Evolutionary conservation across 2,113 vertebrate species (phyloP), one percentile per base, ranked within the genome.

Genomic region (Dasyornis broadbenti): DNA sequence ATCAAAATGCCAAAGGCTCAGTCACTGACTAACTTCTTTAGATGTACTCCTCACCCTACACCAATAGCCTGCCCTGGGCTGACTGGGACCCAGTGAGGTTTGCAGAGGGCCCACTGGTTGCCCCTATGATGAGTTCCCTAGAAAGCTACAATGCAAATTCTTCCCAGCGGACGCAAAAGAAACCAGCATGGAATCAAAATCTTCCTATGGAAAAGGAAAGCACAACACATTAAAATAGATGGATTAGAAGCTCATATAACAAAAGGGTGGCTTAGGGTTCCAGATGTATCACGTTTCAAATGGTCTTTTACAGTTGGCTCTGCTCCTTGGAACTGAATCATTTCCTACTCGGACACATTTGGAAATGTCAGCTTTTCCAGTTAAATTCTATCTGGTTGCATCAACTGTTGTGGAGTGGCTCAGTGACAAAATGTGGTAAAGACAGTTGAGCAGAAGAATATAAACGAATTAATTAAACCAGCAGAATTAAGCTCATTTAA

Each of bases 171-270:
- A 60, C 79, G 37, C 44, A 33, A 85, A 95, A 92, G 33, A 86
- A 92, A 54, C 24, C 28, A 64, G 26, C 15, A 49, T 4, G 18
- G 30, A 39, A 77, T 86, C 52, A 90, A 73, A 88, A 88, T 56
- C 72, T 69, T 93, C 68, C 52, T 52, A 39, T 65, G 88, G 85
- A 89, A 94, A 94, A 91, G 59, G 79, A 89, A 96, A 92, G 31
- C 71, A 88, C 26, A 31, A 56, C 33, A 54, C n/a, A 49, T 65
- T 64, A 71, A 94, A 96, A 90, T 14, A 96, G 60, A 28, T 19
- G 68, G 71, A 90, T 95, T 95, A 92, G 90, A 94, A 96, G 79
- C 68, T 95, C 79, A 8, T 93, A 90, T 96, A 97, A 96, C 95
- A 96, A 96, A 96, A 86, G 75, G 24, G 31, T 86, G 64, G 79